A percentile compares a stretch with the other conserved stretches of the same genome.
These are phyloP conservation scores for Spheniscus humboldti DNA, from an alignment of 2,797 vertebrate genomes.

Conservation along the genomic window DNA sequence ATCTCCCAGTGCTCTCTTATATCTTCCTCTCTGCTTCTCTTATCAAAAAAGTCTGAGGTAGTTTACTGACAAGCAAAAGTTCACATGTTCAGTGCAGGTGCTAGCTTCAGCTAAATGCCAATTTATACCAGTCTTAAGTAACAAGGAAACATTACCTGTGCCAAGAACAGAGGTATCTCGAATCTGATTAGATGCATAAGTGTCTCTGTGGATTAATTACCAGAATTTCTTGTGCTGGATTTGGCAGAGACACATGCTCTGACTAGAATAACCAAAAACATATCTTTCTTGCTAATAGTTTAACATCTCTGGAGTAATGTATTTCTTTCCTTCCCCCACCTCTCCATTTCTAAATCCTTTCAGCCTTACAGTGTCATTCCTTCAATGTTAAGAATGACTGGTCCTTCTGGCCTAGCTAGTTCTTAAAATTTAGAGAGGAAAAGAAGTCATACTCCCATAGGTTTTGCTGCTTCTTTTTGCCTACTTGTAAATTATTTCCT, in stretches of 20 bases:
- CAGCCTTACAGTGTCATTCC: background rate
- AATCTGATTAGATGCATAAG: slow-evolving; percentile 41
- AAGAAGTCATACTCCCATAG: background rate
- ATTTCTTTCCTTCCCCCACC: background rate
- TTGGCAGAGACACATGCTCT: slow-evolving; percentile 13
- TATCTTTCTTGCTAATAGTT: background rate
- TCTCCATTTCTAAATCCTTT: background rate
- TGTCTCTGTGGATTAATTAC: slow-evolving; percentile 66
- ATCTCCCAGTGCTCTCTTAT: background rate
- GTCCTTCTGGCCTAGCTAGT: background rate
- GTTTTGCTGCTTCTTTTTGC: background rate
- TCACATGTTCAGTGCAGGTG: background rate
- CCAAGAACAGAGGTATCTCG: slow-evolving; percentile 28
- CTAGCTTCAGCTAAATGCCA: slow-evolving; percentile 32
- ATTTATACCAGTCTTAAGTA: slow-evolving; percentile 24
- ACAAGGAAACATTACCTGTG: slow-evolving; percentile 16
- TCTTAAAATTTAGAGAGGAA: background rate
- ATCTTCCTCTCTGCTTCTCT: background rate
- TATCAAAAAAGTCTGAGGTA: background rate
- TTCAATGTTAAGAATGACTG: background rate
- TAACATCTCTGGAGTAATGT: background rate
- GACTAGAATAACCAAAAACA: background rate
- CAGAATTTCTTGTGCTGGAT: background rate
- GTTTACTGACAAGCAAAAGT: background rate
- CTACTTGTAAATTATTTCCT: background rate